These are phyloP conservation scores for Pseudomyrmex concolor DNA, from an alignment of 1,140 invertebrate species.

Conservation along the genomic window DNA sequence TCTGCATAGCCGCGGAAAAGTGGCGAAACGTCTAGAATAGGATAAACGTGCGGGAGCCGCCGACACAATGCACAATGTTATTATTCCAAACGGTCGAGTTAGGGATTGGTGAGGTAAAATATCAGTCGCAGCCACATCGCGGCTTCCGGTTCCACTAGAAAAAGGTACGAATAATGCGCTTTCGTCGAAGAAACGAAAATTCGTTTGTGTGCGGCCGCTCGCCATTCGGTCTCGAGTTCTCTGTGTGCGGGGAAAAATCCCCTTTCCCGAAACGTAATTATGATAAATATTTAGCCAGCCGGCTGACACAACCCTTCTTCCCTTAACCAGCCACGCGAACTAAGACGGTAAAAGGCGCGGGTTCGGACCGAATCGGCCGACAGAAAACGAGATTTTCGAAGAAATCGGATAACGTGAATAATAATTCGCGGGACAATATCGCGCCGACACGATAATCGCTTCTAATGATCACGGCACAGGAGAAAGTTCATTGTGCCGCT, in stretches of 20 bases:
- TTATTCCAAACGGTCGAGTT: conserved; percentile 78
- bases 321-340: conserved; percentile 79
- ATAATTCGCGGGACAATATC: conserved; percentile 67
- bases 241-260: conserved; percentile 49
- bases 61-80: conserved; percentile 69
- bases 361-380: not conserved
- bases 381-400: conserved; percentile 11
- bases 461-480: conserved; percentile 74
- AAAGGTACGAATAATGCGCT: conserved; percentile 48
- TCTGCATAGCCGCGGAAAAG: conserved; percentile 17
- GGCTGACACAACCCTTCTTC: conserved; percentile 81
- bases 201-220: conserved; percentile 64
- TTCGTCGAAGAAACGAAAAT: conserved; percentile 65
- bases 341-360: conserved; percentile 71
- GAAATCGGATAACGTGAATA: conserved; percentile 72
- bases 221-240: conserved; percentile 41
- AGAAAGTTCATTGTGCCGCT: conserved; percentile 54
- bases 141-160: conserved; percentile 61
- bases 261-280: conserved; percentile 78
- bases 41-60: conserved; percentile 24
- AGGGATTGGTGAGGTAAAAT: conserved; percentile 33
- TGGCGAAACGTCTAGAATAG: conserved; percentile 5
- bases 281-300: conserved; percentile 85
- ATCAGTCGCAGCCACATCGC: conserved; percentile 48
- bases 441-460: conserved; percentile 75